Evolutionary conservation across 2,797 vertebrate species (phyloP).

Genomic region (Chelonia mydas): DNA sequence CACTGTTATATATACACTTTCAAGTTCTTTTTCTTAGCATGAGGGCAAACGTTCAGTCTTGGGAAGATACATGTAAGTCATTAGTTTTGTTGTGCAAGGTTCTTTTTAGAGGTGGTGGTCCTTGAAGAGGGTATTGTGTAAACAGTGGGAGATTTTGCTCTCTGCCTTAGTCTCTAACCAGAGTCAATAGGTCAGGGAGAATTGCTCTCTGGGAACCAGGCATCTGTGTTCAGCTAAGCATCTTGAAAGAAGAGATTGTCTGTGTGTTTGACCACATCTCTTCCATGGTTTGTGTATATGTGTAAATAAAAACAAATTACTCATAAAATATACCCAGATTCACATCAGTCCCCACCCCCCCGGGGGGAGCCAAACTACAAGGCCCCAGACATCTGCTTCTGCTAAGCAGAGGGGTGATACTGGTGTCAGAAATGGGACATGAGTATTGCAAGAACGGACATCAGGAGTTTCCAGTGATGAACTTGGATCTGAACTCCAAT

Average conservation of each 20-base stretch:
- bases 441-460: neutral
- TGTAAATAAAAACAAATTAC: neutral
- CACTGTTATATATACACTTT: neutral
- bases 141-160: neutral
- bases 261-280: neutral
- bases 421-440: neutral
- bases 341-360: neutral
- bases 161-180: neutral
- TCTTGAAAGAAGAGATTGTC: accelerated
- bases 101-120: neutral
- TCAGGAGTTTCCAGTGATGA: neutral
- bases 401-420: neutral
- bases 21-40: neutral
- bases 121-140: neutral
- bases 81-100: neutral
- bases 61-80: neutral
- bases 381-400: neutral
- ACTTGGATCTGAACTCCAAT: neutral
- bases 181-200: neutral
- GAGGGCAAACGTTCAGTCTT: neutral
- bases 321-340: neutral
- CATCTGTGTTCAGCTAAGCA: neutral
- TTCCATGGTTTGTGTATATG: neutral
- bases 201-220: neutral
- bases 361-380: neutral